phyloP scores from a whole-genome alignment of 2,888 invertebrate genomes.

The Eucriotettix oculatus region DNA sequence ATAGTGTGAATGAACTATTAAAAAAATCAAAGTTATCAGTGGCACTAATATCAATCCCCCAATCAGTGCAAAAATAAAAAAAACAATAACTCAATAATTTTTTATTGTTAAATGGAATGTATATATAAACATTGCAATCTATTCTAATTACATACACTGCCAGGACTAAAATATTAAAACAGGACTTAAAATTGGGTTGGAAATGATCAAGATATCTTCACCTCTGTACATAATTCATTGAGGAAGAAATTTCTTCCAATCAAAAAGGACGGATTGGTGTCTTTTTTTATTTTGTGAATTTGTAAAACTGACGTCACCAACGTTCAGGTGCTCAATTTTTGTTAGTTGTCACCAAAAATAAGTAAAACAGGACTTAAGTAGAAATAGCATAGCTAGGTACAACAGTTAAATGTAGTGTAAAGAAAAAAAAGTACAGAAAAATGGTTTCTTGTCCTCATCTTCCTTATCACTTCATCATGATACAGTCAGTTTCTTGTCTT shows the following conservation, averaged over 20 bases:
- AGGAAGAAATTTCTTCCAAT: constrained; percentile 5
- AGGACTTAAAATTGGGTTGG: background rate
- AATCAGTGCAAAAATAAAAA: constrained; percentile 6
- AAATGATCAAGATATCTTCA: constrained; percentile 6
- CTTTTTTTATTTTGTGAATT: constrained; percentile 10
- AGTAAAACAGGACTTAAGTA: constrained; percentile 4
- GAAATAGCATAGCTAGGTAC: constrained; percentile 3
- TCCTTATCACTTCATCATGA: background rate
- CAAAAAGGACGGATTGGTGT: constrained; percentile 13
- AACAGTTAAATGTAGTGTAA: constrained; percentile 1
- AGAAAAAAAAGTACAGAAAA: background rate
- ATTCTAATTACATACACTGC: constrained; percentile 15
- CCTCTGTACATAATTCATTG: constrained; percentile 12
- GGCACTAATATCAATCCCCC: constrained; percentile 12
- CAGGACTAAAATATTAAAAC: constrained; percentile 11
- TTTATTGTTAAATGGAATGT: constrained; percentile 6
- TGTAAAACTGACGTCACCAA: constrained; percentile 13
- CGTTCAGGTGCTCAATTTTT: constrained; percentile 16
- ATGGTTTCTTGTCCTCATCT: constrained; percentile 5
- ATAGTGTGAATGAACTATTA: background rate
- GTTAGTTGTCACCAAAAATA: constrained; percentile 14
- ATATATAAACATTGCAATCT: constrained; percentile 11
- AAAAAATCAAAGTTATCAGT: constrained; percentile 3
- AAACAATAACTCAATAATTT: constrained; percentile 7
- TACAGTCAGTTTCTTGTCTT: constrained; percentile 7